Conservation (phyloP, 1,140 invertebrate genomes). For the Drosophila bocqueti region DNA sequence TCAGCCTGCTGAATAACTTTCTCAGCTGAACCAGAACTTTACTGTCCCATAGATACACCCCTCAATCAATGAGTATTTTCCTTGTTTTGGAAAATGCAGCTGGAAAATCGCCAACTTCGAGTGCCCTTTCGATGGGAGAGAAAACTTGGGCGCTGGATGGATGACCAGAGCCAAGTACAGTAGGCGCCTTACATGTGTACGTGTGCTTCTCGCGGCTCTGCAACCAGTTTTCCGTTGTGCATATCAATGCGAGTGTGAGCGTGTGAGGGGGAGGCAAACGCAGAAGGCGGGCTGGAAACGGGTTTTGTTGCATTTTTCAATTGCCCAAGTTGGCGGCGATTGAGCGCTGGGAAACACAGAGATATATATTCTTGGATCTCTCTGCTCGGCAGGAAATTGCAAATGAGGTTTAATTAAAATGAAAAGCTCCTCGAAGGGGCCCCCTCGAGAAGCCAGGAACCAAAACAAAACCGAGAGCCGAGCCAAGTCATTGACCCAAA, state of each 20-base stretch:
- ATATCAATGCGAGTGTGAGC: constrained; percentile 38
- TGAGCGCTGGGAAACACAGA: constrained; percentile 18
- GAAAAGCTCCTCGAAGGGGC: background rate
- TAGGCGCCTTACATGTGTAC: constrained; percentile 37
- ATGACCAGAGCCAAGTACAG: constrained; percentile 44
- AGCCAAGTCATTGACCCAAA: constrained; percentile 75
- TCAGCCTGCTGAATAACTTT: background rate
- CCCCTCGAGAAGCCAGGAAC: constrained; percentile 38
- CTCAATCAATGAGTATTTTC: background rate
- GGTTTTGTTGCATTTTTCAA: constrained; percentile 75
- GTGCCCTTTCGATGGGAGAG: constrained; percentile 24
- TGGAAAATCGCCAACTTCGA: constrained; percentile 28
- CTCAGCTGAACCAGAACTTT: background rate
- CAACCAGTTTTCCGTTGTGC: constrained; percentile 57
- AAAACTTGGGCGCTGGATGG: constrained; percentile 29
- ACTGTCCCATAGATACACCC: background rate
- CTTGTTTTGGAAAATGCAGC: constrained; percentile 24
- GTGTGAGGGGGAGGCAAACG: constrained; percentile 8
- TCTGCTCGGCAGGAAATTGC: constrained; percentile 41
- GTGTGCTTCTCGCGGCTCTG: constrained; percentile 16
- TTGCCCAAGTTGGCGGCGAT: constrained; percentile 41
- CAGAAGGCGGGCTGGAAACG: constrained; percentile 35
- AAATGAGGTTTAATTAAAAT: constrained; percentile 46
- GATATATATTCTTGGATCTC: constrained; percentile 13
- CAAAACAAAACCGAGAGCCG: constrained; percentile 69